Evolutionary conservation across 2,888 invertebrate species (phyloP).

Genomic region (Rotaria sp.): DNA sequence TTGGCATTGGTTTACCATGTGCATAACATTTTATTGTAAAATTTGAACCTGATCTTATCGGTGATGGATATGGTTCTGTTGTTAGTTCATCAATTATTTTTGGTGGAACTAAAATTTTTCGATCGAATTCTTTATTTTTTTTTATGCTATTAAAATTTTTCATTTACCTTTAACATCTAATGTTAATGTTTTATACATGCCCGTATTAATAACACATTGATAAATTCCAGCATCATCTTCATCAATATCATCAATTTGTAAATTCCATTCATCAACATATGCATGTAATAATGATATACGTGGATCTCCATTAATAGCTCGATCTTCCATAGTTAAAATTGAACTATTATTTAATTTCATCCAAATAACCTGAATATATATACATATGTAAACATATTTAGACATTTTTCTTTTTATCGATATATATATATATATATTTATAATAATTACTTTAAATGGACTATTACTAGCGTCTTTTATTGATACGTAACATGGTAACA

Average conservation of each 20-base stretch:
- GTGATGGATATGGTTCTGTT: not conserved
- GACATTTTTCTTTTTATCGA: not conserved
- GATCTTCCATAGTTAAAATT: not conserved
- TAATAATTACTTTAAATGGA: not conserved
- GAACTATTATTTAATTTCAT: conserved; percentile 22
- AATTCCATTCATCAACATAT: conserved; percentile 18
- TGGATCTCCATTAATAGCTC: conserved; percentile 6
- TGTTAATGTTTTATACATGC: conserved; percentile 1
- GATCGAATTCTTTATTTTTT: no score
- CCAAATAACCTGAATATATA: not conserved
- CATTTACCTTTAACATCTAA: not conserved
- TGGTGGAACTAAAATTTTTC: not conserved
- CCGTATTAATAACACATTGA: not conserved
- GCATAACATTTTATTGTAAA: conserved; percentile 3
- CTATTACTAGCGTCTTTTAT: not conserved
- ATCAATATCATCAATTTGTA: conserved; percentile 16
- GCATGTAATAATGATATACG: conserved; percentile 12
- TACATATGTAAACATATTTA: not conserved
- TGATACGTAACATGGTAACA: conserved; percentile 20
- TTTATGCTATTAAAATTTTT: not conserved
- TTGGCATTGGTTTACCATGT: not conserved
- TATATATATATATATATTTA: not conserved
- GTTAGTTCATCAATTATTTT: conserved; percentile 7
- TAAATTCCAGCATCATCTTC: conserved; percentile 13
- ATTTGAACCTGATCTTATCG: not conserved